A percentile compares a stretch with the other conserved stretches of the same genome.
phyloP scores from a whole-genome alignment of 1,140 invertebrate genomes.

The Drosophila kepulauana region DNA sequence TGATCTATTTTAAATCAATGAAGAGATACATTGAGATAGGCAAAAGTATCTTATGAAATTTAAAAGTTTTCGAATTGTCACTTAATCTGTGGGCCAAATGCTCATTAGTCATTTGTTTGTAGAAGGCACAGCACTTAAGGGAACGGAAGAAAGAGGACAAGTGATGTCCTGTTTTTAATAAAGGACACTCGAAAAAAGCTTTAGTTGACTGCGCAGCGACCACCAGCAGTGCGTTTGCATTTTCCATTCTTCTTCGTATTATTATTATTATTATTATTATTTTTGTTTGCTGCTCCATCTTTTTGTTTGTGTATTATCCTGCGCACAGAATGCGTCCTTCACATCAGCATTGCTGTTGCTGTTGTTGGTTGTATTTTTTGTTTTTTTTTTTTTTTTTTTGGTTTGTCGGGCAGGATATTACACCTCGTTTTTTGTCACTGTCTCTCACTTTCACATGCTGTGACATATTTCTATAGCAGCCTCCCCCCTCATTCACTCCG shows the following conservation, averaged over 20 bases:
- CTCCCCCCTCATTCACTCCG: slow-evolving; percentile 9
- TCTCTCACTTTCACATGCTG: slow-evolving; percentile 79
- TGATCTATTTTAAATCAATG: slow-evolving; percentile 1
- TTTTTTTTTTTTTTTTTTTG: slow-evolving; percentile 31
- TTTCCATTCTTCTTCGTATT: slow-evolving; percentile 26
- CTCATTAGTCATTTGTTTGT: slow-evolving; percentile 19
- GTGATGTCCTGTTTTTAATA: slow-evolving; percentile 35
- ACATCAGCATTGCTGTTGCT: slow-evolving; percentile 22
- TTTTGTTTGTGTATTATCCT: slow-evolving; percentile 30
- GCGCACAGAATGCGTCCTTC: slow-evolving; percentile 28
- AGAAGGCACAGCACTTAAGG: background rate
- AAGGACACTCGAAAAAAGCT: slow-evolving; percentile 38
- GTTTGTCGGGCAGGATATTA: slow-evolving; percentile 76
- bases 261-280: slow-evolving; percentile 5
- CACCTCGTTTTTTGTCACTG: slow-evolving; percentile 74
- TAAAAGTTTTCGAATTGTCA: background rate
- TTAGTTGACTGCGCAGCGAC: slow-evolving; percentile 22
- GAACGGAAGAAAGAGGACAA: background rate
- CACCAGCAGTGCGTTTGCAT: slow-evolving; percentile 40
- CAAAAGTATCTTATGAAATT: background rate
- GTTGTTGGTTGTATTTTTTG: background rate
- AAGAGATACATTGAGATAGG: background rate
- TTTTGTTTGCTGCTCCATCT: background rate
- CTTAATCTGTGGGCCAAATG: slow-evolving; percentile 1
- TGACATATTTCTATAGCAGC: slow-evolving; percentile 77